Evolutionary conservation across 2,888 invertebrate genomes (phyloP).

Genomic region (Conchocele bisecta): DNA sequence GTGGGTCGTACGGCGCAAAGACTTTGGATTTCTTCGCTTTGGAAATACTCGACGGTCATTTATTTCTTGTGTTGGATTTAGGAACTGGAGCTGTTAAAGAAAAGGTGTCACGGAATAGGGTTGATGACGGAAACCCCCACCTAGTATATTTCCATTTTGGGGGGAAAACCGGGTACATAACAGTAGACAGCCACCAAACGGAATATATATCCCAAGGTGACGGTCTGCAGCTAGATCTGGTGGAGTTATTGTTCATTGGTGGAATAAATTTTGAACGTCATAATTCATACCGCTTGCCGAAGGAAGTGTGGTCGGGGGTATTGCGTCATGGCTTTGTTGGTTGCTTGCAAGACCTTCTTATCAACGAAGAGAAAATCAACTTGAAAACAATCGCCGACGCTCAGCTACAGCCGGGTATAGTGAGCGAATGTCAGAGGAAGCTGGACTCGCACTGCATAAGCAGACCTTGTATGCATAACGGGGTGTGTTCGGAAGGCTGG

Average conservation of each 20-base stretch:
- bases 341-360: slow-evolving; percentile 93
- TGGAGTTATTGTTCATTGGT: slow-evolving; percentile 94
- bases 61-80: slow-evolving; percentile 95
- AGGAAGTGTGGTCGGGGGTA: slow-evolving; percentile 95
- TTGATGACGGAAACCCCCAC: slow-evolving; percentile 97
- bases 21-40: slow-evolving; percentile 93
- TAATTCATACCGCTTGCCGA: slow-evolving; percentile 89
- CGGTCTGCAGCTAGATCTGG: slow-evolving; percentile 93
- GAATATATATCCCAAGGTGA: slow-evolving; percentile 86
- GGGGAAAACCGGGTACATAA: slow-evolving; percentile 92
- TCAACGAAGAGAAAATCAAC: slow-evolving; percentile 94
- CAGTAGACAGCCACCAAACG: slow-evolving; percentile 88
- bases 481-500: slow-evolving; percentile 96
- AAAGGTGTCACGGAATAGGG: slow-evolving; percentile 88
- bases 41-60: slow-evolving; percentile 95
- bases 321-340: slow-evolving; percentile 96
- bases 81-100: slow-evolving; percentile 91
- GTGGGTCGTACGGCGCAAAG: slow-evolving; percentile 84
- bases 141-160: slow-evolving; percentile 91
- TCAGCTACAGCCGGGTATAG: slow-evolving; percentile 95
- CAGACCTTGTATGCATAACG: slow-evolving; percentile 94
- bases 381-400: slow-evolving; percentile 93
- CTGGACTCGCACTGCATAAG: slow-evolving; percentile 84
- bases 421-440: slow-evolving; percentile 93
- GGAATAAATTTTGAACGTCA: slow-evolving; percentile 86